phyloP scores from a whole-genome alignment of 2,888 invertebrate genomes.

The Torymus texanus region DNA sequence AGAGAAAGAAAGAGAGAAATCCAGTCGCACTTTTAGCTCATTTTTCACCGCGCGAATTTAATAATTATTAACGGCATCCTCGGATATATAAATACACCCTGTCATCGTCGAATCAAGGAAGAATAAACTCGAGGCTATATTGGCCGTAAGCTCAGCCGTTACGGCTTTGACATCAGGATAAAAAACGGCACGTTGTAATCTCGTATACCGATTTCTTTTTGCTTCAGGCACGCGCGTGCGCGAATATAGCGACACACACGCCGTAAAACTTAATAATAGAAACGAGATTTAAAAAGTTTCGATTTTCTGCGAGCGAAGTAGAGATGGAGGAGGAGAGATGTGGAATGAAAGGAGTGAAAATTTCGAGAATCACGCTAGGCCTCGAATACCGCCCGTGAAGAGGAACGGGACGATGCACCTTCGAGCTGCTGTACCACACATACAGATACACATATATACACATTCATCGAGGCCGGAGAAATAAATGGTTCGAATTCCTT shows the following conservation, averaged over 20 bases:
- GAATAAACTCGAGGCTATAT: slow-evolving; percentile 11
- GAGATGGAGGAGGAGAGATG: slow-evolving; percentile 15
- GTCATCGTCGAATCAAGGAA: slow-evolving; percentile 8
- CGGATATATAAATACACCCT: neutral
- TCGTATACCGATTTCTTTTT: neutral
- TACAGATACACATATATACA: neutral
- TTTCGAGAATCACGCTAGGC: slow-evolving; percentile 47
- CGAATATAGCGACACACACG: neutral
- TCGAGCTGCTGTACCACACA: slow-evolving; percentile 3
- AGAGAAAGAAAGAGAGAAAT: neutral
- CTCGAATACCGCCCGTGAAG: slow-evolving; percentile 35
- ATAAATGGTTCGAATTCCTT: neutral
- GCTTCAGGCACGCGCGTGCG: neutral
- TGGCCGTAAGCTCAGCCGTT: neutral
- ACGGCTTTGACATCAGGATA: neutral
- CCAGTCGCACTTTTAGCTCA: slow-evolving; percentile 5
- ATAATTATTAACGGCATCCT: slow-evolving; percentile 6
- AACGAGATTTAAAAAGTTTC: slow-evolving; percentile 4
- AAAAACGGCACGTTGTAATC: neutral
- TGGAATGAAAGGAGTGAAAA: slow-evolving; percentile 46
- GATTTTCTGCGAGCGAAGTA: neutral
- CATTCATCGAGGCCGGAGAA: neutral
- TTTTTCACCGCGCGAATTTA: neutral
- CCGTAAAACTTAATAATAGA: slow-evolving; percentile 36
- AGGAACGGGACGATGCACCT: slow-evolving; percentile 5